phyloP scores from a whole-genome alignment of 2,113 vertebrate species.

The Halcyon malimbica region DNA sequence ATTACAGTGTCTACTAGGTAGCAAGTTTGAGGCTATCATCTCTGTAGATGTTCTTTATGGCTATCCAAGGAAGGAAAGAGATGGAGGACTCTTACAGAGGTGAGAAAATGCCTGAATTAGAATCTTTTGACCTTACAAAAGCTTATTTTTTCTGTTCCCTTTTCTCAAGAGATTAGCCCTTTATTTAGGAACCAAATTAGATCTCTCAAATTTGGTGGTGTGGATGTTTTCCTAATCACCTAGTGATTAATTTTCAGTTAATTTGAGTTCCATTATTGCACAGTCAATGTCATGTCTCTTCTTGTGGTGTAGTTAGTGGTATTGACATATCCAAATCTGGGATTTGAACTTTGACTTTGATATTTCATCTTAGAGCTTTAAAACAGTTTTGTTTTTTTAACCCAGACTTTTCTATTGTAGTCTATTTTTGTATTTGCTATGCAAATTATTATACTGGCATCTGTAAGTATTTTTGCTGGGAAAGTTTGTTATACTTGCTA shows the following conservation, averaged over 20 bases:
- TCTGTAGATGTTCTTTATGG: background rate
- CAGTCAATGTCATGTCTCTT: background rate
- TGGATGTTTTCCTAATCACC: constrained; percentile 1
- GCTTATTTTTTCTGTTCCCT: background rate
- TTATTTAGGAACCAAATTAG: constrained; percentile 39
- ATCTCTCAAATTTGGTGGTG: background rate
- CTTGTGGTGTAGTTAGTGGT: background rate
- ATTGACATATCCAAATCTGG: background rate
- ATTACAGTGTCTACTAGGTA: background rate
- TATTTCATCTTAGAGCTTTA: background rate
- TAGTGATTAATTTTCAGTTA: constrained; percentile 30
- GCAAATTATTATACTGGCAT: background rate
- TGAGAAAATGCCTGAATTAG: background rate
- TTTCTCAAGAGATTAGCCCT: background rate
- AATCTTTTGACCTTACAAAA: background rate
- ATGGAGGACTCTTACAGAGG: background rate
- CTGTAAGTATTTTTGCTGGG: background rate
- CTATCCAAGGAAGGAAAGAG: background rate
- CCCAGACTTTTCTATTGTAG: background rate
- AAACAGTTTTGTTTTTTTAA: background rate
- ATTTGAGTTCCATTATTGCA: background rate
- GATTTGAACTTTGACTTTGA: background rate
- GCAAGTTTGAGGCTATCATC: background rate
- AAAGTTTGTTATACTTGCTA: background rate
- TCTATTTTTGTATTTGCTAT: background rate